Conservation (phyloP, 92 coral and sea anemone species). For the Hydrozoanthus gracilis region DNA sequence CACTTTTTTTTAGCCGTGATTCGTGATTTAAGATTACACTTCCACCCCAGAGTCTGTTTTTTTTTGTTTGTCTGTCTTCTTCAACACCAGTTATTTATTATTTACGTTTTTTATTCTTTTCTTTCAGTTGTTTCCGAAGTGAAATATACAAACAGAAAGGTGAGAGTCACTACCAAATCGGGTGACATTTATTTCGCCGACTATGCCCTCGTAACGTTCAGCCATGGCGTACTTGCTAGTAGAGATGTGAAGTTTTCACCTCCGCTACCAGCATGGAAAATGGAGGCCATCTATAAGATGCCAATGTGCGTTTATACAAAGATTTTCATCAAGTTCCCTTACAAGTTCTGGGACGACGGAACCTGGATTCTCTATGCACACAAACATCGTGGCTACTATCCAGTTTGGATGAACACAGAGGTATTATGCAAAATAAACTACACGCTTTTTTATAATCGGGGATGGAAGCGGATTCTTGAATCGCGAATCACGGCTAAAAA, state of each 20-base stretch:
- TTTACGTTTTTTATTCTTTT: background rate
- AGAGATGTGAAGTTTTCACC: constrained; percentile 71
- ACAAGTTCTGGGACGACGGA: constrained; percentile 76
- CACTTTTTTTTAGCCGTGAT: no score
- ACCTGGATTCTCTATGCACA: constrained; percentile 64
- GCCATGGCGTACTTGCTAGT: constrained; percentile 78
- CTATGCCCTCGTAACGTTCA: constrained; percentile 75
- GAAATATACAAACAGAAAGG: constrained; percentile 1
- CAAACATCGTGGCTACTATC: constrained; percentile 54
- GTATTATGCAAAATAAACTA: background rate
- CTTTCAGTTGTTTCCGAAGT: constrained; percentile 50
- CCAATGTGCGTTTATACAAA: constrained; percentile 65
- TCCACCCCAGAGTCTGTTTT: no score
- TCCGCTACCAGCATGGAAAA: constrained; percentile 74
- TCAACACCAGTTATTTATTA: background rate
- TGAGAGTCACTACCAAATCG: constrained; percentile 58
- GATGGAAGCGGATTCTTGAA: no score
- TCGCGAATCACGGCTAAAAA: no score
- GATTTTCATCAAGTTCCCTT: constrained; percentile 72
- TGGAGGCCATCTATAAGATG: constrained; percentile 67
- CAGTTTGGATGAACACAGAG: constrained; percentile 47
- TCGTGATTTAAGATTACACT: no score
- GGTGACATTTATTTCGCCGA: constrained; percentile 67
- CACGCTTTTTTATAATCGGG: no score
- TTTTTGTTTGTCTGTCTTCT: no score